Conservation (phyloP, 2,888 invertebrate species). For the Catocala fraxini region DNA sequence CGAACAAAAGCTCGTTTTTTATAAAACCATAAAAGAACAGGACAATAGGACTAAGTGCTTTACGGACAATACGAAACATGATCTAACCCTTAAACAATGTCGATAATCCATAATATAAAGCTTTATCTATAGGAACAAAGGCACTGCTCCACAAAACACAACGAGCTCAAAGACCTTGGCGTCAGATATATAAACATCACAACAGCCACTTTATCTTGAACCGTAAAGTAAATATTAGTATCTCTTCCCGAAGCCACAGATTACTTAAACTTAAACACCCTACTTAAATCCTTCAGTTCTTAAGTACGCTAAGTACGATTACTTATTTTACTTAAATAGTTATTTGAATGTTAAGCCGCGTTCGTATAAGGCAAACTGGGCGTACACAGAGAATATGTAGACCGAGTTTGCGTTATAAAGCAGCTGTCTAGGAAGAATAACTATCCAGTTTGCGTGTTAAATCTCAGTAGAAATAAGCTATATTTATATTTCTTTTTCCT, state of each 20-base stretch:
- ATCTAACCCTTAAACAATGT: no score
- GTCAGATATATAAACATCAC: constrained; percentile 4
- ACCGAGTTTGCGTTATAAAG: no score
- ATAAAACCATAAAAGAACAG: no score
- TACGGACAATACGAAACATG: no score
- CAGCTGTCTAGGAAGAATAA: no score
- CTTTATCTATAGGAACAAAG: constrained; percentile 32
- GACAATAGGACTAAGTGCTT: no score
- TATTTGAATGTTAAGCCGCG: constrained; percentile 15
- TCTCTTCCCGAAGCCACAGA: constrained; percentile 10
- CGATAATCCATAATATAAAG: background rate
- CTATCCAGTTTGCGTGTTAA: no score
- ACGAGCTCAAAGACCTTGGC: constrained; percentile 22
- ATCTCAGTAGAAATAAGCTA: no score
- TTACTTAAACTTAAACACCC: constrained; percentile 28
- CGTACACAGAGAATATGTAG: background rate
- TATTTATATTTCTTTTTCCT: no score
- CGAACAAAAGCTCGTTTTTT: no score
- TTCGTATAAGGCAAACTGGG: background rate
- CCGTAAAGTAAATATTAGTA: background rate
- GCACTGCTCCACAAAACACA: constrained; percentile 16
- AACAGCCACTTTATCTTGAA: constrained; percentile 1
- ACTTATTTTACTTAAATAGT: constrained; percentile 35
- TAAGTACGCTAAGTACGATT: constrained; percentile 33
- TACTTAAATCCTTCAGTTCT: constrained; percentile 19